Evolutionary conservation across 2,797 vertebrate genomes (phyloP).

Genomic region (Micropoecilia bifurca): DNA sequence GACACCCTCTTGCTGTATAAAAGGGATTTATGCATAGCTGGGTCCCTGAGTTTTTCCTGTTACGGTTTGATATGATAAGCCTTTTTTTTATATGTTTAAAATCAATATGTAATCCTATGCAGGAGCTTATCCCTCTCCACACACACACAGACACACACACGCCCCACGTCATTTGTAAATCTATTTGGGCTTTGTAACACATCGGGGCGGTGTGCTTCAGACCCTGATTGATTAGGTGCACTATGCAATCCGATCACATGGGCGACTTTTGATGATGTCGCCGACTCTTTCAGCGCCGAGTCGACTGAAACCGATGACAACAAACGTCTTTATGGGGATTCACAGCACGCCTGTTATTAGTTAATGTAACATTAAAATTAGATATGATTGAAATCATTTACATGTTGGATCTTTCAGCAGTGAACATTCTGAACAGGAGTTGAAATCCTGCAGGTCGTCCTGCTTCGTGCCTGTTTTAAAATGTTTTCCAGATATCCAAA

Average conservation of each 20-base stretch:
- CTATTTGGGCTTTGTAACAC: conserved; percentile 99
- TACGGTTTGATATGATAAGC: conserved; percentile 99
- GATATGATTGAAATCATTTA: not conserved
- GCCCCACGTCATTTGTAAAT: conserved; percentile 93
- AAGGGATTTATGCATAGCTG: conserved; percentile 97
- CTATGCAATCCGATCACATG: conserved; percentile 94
- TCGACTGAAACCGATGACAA: conserved; percentile 96
- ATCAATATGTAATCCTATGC: conserved; percentile 99
- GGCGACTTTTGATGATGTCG: conserved; percentile 95
- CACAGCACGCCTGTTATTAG: conserved; percentile 26
- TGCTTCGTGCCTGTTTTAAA: conserved; percentile 8
- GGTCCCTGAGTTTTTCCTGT: conserved; percentile 96
- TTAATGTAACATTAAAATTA: not conserved
- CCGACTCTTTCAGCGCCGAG: conserved; percentile 94
- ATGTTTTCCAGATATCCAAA: not conserved
- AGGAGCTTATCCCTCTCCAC: conserved; percentile 96
- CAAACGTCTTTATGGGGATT: conserved; percentile 84
- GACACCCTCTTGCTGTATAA: conserved; percentile 88
- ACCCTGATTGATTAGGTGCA: conserved; percentile 98
- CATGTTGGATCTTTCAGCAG: not conserved
- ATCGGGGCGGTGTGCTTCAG: conserved; percentile 88
- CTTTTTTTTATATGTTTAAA: conserved; percentile 99
- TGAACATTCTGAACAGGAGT: conserved; percentile 35
- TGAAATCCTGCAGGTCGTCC: conserved; percentile 4
- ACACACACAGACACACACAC: conserved; percentile 83